Conservation (phyloP, 2,797 vertebrate species). For the Phataginus tricuspis region DNA sequence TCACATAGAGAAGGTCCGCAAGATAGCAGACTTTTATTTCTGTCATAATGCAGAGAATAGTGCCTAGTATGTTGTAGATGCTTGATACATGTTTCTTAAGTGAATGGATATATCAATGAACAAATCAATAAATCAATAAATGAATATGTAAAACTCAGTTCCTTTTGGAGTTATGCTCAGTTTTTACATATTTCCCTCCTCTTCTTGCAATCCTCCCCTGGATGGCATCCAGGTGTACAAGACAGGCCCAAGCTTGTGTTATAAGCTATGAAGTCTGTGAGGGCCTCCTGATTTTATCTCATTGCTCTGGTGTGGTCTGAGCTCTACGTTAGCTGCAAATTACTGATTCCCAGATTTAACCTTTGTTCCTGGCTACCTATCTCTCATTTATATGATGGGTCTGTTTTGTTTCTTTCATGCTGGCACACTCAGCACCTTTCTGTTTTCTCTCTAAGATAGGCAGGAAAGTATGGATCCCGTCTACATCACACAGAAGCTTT, state of each 20-base stretch:
- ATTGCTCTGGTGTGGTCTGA: background rate
- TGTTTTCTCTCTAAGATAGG: background rate
- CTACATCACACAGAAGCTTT: background rate
- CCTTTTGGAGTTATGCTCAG: background rate
- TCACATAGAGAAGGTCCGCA: background rate
- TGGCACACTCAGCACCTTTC: background rate
- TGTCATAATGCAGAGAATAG: background rate
- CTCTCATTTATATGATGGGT: background rate
- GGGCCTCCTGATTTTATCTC: background rate
- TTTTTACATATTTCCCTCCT: background rate
- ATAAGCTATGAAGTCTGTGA: background rate
- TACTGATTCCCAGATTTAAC: background rate
- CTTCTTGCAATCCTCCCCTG: background rate
- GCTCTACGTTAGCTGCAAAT: background rate
- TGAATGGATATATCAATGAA: background rate
- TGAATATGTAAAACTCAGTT: background rate
- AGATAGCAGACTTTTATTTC: background rate
- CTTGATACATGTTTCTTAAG: background rate
- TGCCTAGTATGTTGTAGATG: background rate
- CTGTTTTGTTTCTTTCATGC: background rate
- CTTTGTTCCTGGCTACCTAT: background rate
- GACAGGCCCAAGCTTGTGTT: background rate
- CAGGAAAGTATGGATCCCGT: background rate
- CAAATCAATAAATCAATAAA: background rate
- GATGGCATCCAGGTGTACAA: background rate